Conservation (phyloP, 1,140 invertebrate genomes). For the Calliphora vicina region DNA sequence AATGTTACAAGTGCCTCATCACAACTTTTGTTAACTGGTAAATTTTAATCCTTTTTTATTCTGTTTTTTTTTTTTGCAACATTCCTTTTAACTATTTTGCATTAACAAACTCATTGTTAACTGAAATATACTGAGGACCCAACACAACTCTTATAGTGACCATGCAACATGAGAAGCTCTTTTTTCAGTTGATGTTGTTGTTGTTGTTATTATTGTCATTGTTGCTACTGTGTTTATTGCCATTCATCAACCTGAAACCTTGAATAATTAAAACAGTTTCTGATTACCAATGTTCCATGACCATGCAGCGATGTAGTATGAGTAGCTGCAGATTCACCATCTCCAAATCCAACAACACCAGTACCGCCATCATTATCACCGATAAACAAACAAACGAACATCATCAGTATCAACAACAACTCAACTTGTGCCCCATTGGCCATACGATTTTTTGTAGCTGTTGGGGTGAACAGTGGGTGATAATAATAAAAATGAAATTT, state of each 20-base stretch:
- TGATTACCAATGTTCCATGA: slow-evolving; percentile 32
- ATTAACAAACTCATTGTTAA: not conserved
- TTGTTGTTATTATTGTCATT: slow-evolving; percentile 51
- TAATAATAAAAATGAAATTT: too few species aligned
- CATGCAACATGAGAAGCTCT: slow-evolving; percentile 22
- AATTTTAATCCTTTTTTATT: not conserved
- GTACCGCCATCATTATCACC: not conserved
- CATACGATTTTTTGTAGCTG: not conserved
- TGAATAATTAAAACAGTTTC: slow-evolving; percentile 37
- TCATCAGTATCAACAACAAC: not conserved
- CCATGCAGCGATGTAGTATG: not conserved
- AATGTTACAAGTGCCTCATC: not conserved
- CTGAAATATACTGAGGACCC: not conserved
- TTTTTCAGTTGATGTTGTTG: slow-evolving; percentile 33
- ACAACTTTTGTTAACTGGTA: not conserved
- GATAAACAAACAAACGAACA: not conserved
- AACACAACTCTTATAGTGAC: slow-evolving; percentile 6
- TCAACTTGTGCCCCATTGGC: not conserved
- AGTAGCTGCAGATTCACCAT: not conserved
- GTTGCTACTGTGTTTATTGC: slow-evolving; percentile 36
- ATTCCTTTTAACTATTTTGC: not conserved
- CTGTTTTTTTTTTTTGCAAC: not conserved
- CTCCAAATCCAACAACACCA: not conserved
- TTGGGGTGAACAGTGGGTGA: too few species aligned
- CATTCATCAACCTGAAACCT: slow-evolving; percentile 36